Conservation (phyloP, 1,140 invertebrate species). For the Ceratoteleas bidentatus region DNA sequence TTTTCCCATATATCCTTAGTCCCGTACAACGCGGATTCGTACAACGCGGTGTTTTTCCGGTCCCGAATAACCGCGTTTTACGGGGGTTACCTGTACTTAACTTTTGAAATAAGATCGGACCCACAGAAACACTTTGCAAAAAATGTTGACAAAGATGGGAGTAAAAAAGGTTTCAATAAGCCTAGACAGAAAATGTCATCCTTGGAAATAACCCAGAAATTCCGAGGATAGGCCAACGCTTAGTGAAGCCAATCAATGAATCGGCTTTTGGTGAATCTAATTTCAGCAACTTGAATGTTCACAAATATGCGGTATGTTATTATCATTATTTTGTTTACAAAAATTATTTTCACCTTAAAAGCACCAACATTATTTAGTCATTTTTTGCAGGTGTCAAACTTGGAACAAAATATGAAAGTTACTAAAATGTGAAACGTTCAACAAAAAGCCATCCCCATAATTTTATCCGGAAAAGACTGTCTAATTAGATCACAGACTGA, state of each 20-base stretch:
- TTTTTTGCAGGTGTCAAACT: constrained; percentile 85
- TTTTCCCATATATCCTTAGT: too few species aligned
- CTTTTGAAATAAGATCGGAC: background rate
- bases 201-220: constrained; percentile 87
- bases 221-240: constrained; percentile 84
- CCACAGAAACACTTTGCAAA: background rate
- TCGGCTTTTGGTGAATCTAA: constrained; percentile 86
- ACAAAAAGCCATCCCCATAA: constrained; percentile 89
- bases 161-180: constrained; percentile 48
- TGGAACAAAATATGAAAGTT: constrained; percentile 89
- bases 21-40: too few species aligned
- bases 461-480: constrained; percentile 89
- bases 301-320: constrained; percentile 81
- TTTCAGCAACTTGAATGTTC: constrained; percentile 86
- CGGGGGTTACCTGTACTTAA: too few species aligned
- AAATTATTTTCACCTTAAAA: background rate
- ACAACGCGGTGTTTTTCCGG: too few species aligned
- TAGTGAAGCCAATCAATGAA: constrained; percentile 87
- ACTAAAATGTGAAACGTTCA: constrained; percentile 92
- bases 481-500: constrained; percentile 95
- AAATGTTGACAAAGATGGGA: background rate
- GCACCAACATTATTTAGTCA: background rate
- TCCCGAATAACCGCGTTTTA: too few species aligned
- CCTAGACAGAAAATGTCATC: constrained; percentile 81
- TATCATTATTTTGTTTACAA: background rate